Evolutionary conservation across 2,888 invertebrate genomes (phyloP), one percentile per base, ranked within the genome.

Genomic region (Acrocera orbiculus): DNA sequence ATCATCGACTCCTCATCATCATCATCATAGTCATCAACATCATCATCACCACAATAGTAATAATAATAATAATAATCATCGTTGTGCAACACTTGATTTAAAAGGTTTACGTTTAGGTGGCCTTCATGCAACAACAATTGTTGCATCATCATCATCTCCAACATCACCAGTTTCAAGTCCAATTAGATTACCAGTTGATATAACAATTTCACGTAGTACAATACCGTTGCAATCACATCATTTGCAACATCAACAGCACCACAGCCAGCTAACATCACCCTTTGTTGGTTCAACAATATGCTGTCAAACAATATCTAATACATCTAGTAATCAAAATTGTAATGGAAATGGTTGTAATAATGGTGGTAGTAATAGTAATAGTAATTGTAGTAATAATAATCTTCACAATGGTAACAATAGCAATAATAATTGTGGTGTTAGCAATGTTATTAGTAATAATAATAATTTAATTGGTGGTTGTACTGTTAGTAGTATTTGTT

Each of bases 201-300:
- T 47, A 34, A 47, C 46, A 29, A 46, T 47, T 32, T 46, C 47
- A 30, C 40, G 47, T 33, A 49, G 32, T 44, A 42, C 45, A 42
- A 40, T 45, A 32, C 36, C 40, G 17, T 28, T 37, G 14, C 32
- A 29, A 19, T 28, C 35, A 16, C 39, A 37, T 16, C 41, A 42
- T 13, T 42, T 40, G 20, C 30, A 35, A 17, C 30, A 34, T 16
- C 38, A 39, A 7, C 30, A 34, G 7, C 30, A 30, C 2, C 30
- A 35, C 14, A 30, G 24, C 16, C 37, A 32, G 17, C 39, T 41
- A 37, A 30, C 42, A 40, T 35, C 37, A 39, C 29, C 32, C 11
- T 32, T 32, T 28, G 24, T 13, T 25, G 24, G 14, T 25, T 10
- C 34, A 10, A 27, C 37, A 27, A 17, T 30, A 16, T 36, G 28